Percentiles rank a stretch among this genome's conserved stretches.
These are phyloP conservation scores for Scaptodrosophila lebanonensis DNA, from an alignment of 1,140 invertebrate species.

Conservation along the genomic window DNA sequence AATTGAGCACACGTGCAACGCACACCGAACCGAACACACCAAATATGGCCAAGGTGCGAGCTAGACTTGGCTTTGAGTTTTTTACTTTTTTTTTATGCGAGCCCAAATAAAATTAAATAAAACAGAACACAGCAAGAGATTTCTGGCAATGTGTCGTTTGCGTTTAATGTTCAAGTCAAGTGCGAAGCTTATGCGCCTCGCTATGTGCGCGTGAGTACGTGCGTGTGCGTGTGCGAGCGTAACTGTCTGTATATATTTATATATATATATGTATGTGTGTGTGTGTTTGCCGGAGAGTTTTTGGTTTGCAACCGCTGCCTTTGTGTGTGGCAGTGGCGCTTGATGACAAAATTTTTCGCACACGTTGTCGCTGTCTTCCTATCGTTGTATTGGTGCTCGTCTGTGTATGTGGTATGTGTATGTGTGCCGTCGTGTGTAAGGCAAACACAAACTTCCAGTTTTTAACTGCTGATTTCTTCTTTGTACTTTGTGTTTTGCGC, in stretches of 20 bases:
- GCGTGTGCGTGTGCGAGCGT: slow-evolving; percentile 5
- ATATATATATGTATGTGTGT: slow-evolving; percentile 16
- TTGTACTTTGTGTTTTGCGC: slow-evolving; percentile 14
- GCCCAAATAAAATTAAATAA: too few species aligned
- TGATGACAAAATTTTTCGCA: slow-evolving; percentile 60
- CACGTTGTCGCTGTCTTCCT: slow-evolving; percentile 13
- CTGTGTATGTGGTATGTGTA: neutral
- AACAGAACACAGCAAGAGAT: too few species aligned
- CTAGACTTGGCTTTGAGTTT: too few species aligned
- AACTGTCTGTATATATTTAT: neutral
- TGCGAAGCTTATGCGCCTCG: slow-evolving; percentile 58
- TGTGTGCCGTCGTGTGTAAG: slow-evolving; percentile 29
- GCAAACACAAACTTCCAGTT: slow-evolving; percentile 43
- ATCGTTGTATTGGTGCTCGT: slow-evolving; percentile 10
- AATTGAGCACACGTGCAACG: slow-evolving; percentile 37
- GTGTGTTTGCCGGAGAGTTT: slow-evolving; percentile 19
- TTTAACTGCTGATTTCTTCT: slow-evolving; percentile 24
- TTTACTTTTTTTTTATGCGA: too few species aligned
- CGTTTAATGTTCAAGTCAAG: slow-evolving; percentile 71
- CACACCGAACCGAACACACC: slow-evolving; percentile 35
- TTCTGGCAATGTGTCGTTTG: slow-evolving; percentile 17
- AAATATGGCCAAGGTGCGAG: too few species aligned
- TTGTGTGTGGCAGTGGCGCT: slow-evolving; percentile 49
- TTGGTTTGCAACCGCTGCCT: slow-evolving; percentile 37
- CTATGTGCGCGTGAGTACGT: slow-evolving; percentile 47